phyloP scores from a whole-genome alignment of 2,113 vertebrate species.

The Diglossa brunneiventris region DNA sequence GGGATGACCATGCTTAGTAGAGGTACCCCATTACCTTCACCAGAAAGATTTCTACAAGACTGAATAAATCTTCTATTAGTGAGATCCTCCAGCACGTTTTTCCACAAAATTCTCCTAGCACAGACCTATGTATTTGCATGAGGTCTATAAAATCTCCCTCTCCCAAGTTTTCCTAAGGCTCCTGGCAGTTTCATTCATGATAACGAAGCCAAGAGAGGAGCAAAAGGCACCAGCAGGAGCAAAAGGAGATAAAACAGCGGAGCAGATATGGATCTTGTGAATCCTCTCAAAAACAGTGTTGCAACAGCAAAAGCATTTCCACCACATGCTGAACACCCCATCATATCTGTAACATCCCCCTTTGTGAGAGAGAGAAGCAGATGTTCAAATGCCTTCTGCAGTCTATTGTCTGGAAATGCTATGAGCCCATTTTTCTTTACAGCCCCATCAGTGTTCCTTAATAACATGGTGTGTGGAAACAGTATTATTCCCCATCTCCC shows the following conservation, averaged over 20 bases:
- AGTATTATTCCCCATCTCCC: background rate
- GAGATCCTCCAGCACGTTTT: background rate
- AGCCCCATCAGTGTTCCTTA: background rate
- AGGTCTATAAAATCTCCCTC: background rate
- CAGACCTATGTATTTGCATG: background rate
- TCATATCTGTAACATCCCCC: background rate
- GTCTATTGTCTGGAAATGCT: slow-evolving; percentile 1
- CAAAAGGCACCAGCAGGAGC: background rate
- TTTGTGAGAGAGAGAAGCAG: background rate
- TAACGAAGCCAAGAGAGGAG: background rate
- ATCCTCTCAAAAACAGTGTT: background rate
- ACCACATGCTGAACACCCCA: background rate
- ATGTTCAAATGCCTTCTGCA: slow-evolving; percentile 17
- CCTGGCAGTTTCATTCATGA: background rate
- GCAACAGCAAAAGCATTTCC: background rate
- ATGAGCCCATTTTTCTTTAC: background rate
- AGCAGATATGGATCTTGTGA: background rate
- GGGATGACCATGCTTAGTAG: background rate
- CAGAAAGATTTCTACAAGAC: background rate
- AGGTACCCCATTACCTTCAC: background rate
- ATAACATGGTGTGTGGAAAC: background rate
- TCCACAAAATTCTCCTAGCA: background rate
- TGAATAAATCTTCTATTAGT: background rate
- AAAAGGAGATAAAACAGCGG: background rate
- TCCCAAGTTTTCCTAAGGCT: background rate